Base-by-base conservation (phyloP, 92 coral and sea anemone genomes). In the Palythoa heliodiscus region DNA sequence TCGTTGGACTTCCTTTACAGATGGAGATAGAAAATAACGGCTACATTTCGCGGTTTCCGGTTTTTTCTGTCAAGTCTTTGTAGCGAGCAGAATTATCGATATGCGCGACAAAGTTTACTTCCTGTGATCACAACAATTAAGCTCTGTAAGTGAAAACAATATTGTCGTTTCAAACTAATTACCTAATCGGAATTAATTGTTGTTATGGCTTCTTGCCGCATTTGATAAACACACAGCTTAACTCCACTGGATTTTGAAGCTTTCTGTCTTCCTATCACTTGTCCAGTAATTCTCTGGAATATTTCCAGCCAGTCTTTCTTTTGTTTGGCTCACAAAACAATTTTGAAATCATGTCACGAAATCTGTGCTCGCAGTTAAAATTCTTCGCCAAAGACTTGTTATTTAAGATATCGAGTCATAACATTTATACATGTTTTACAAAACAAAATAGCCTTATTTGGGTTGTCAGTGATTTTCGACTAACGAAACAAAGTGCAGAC, bases 41-140 rank as follows among this genome's bases (percentile, higher is more conserved):
- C 67, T 6, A 54, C 81, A 55, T 76, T 20, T 76, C 48, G 61
- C 12, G 81, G 81, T 76, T 76, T 76, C 81, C 81, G 81, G 66
- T 74, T 23, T 40, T 40, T 11, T 23, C 50, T n/a, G 55, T 52
- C 5, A 76, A 40, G 43, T 67, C 53, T 24, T 76, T 24, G 67
- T 52, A 52, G 15, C 81, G 25, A 76, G 68, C 11, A 15, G 60
- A 54, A 20, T 75, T 75, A 52, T 52, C 79, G 25, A 52, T 75
- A 76, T 54, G 24, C 20, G 47, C 81, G 48, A 76, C 81, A 76
- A 76, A 50, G 17, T 76, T 75, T 61, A 66, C 47, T 64, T 80
- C 84, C 73, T 73, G 64, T 80, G 84, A 43, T 66, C 48, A 66
- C 58, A 52, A 64, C 19, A 43, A 39, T n/a, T 67, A 80, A 80